Conservation (phyloP, 2,888 invertebrate species). For the Eilema griseolum region DNA sequence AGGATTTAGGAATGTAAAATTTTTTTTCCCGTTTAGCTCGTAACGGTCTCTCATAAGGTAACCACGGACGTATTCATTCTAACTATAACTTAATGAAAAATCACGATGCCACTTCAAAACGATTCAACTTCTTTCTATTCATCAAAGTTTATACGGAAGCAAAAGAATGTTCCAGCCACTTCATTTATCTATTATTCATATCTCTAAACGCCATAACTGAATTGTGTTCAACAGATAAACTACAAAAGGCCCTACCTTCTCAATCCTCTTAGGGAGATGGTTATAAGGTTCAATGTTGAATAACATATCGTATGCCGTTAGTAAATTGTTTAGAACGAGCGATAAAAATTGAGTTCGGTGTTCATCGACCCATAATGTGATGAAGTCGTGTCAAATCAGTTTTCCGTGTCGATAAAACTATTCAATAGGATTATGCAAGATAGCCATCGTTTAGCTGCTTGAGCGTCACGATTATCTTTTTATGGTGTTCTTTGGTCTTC, state of each 20-base stretch:
- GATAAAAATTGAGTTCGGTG: slow-evolving; percentile 48
- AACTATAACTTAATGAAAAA: not conserved
- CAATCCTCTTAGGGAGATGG: not conserved
- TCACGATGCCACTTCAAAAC: not conserved
- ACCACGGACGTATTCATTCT: not conserved
- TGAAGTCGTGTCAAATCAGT: slow-evolving; percentile 51
- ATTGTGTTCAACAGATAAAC: slow-evolving; percentile 21
- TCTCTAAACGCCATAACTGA: slow-evolving; percentile 26
- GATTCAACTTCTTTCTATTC: slow-evolving; percentile 4
- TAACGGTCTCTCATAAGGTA: not conserved
- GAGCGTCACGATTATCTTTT: slow-evolving; percentile 21
- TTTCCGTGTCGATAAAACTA: slow-evolving; percentile 49
- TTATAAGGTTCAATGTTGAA: slow-evolving; percentile 18
- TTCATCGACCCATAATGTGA: slow-evolving; percentile 42
- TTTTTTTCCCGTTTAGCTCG: not conserved
- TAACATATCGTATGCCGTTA: slow-evolving; percentile 13
- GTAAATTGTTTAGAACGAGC: slow-evolving; percentile 29
- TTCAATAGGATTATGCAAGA: slow-evolving; percentile 49
- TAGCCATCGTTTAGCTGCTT: slow-evolving; percentile 29
- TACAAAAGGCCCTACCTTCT: not conserved
- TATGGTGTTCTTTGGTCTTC: slow-evolving; percentile 9
- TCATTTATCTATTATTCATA: slow-evolving; percentile 30
- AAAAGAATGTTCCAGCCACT: slow-evolving; percentile 22
- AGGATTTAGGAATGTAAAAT: not conserved
- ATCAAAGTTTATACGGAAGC: slow-evolving; percentile 22